Base-by-base conservation (phyloP, 2,888 invertebrate species). In the Pristionchus arcanus region DNA sequence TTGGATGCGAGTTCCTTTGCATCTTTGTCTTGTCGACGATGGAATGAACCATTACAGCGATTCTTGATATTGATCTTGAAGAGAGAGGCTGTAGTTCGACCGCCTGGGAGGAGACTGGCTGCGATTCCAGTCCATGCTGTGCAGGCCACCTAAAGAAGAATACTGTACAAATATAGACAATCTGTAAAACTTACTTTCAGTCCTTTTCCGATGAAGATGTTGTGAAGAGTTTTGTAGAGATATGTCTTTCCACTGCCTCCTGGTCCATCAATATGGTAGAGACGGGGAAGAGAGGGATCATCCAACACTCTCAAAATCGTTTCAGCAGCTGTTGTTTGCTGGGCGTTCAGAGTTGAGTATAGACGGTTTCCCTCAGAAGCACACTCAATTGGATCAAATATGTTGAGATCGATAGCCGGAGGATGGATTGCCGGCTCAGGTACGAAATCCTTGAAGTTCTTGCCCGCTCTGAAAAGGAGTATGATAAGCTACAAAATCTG, bases 221-320 rank as follows among this genome's bases (percentile, higher is more conserved):
- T 95, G 19, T 95, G 91, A 59, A 96, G 90, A 59, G 95, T 90
- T 55, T 93, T 94, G 81, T 96, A 95, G 1, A 96, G 90, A 90
- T 92, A 95, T 4, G 95, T 96, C 92, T 96, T 96, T 3, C 95
- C 96, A 34, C 95, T 95, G 28, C 95, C 96, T 11, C 95, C 95
- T 2, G 95, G 95, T 25, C 95, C 95, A 92, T 96, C 95, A 15
- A 95, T 88, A 91, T 95, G 95, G 77, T 94, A 92, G 66, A 90
- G 90, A 53, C 85, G 53, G 7, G 86, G 83, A 15, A 31, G 15
- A 21, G 37, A 7, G 11, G 71, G 68, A 21, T 74, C 83, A 1
- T 91, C 89, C 2, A 92, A 16, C 15, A 34, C 34, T 74, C 42
- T 42, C 74, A 74, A 28, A 21, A 89, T 63, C 49, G 87, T 49